phyloP scores from a whole-genome alignment of 2,888 invertebrate species.

The Drosophila bunnanda region DNA sequence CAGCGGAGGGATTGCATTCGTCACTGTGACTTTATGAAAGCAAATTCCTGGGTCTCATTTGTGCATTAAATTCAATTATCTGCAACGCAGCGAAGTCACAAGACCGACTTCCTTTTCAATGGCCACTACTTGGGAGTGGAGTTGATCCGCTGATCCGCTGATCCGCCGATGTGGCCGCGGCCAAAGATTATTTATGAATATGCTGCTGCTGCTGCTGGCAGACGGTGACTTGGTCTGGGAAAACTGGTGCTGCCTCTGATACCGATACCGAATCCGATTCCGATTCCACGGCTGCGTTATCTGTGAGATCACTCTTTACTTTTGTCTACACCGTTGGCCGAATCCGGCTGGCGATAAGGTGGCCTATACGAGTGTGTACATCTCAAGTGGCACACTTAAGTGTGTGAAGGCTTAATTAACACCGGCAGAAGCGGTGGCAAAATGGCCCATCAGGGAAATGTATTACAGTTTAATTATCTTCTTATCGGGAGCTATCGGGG shows the following conservation, averaged over 20 bases:
- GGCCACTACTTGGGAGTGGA: conserved; percentile 13
- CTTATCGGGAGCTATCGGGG: conserved; percentile 37
- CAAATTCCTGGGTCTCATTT: conserved; percentile 64
- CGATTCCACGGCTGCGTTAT: conserved; percentile 22
- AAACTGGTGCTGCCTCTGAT: conserved; percentile 34
- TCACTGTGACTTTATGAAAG: conserved; percentile 52
- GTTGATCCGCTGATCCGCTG: conserved; percentile 27
- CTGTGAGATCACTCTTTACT: conserved; percentile 40
- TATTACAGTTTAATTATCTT: conserved; percentile 75
- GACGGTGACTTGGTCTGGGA: conserved; percentile 19
- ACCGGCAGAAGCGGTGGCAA: conserved; percentile 33
- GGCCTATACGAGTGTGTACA: conserved; percentile 26
- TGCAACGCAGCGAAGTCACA: conserved; percentile 67
- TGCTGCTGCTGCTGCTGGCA: conserved; percentile 25
- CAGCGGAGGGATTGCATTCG: conserved; percentile 28
- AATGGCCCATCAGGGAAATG: conserved; percentile 39
- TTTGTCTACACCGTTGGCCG: conserved; percentile 30
- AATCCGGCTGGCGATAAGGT: conserved; percentile 51
- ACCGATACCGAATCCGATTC: conserved; percentile 35
- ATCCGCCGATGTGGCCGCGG: conserved; percentile 29
- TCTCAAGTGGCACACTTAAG: conserved; percentile 70
- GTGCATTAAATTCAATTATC: conserved; percentile 76
- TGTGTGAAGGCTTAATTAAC: conserved; percentile 75
- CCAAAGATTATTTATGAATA: conserved; percentile 44
- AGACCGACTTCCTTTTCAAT: conserved; percentile 70